Percentiles rank a stretch among this genome's conserved stretches.
These are phyloP conservation scores for Orthochromis malagaraziensis DNA, from an alignment of 2,113 vertebrate species.

Conservation along the genomic window DNA sequence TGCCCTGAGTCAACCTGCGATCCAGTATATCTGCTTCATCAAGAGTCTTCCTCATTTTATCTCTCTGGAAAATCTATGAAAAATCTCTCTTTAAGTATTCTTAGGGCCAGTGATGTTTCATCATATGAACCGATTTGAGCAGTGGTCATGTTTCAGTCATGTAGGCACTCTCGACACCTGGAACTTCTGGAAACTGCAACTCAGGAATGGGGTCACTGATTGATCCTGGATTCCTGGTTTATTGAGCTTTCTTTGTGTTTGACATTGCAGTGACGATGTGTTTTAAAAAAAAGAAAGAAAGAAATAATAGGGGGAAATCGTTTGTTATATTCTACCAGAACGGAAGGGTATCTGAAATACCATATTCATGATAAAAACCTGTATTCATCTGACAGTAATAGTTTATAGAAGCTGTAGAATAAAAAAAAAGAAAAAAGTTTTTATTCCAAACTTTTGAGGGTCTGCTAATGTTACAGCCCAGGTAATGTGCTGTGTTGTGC, in stretches of 20 bases:
- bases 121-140: neutral
- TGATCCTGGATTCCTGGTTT: neutral
- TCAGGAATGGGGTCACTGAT: neutral
- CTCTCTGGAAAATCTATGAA: neutral
- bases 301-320: neutral
- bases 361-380: neutral
- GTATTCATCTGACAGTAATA: too few relatives aligned
- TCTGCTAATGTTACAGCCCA: neutral
- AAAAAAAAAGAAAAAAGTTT: neutral
- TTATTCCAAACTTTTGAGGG: neutral
- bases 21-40: neutral
- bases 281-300: neutral
- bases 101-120: neutral
- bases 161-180: neutral
- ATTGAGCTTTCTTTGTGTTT: neutral
- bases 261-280: neutral
- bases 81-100: neutral
- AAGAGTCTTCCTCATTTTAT: neutral
- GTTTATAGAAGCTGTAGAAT: neutral
- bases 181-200: neutral
- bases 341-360: neutral
- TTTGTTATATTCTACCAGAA: neutral
- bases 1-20: neutral
- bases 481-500: neutral
- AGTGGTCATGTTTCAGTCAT: neutral